Evolutionary conservation across 2,888 invertebrate genomes (phyloP), one percentile per base, ranked within the genome.

Genomic region (Mylabris sibirica): DNA sequence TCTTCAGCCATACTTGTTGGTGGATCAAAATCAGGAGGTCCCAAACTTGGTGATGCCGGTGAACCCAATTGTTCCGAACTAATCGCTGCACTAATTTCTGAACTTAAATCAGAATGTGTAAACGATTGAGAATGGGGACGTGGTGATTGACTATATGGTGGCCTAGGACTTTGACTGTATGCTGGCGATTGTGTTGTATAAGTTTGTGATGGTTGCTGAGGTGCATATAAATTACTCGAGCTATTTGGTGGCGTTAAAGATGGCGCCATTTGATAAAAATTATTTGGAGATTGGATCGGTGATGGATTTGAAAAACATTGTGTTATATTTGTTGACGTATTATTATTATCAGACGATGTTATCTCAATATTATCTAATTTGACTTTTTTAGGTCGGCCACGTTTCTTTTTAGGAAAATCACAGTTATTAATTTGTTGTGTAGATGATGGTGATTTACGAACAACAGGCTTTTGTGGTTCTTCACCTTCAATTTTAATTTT

Each of bases 341-440:
- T 84, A 71, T 82, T 82, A 70, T 82, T 81, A 30, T 57, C 57
- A 49, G 87, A 71, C 63, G 78, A 74, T 63, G 78, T 76, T 64
- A 78, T 87, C 81, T 89, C 89, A 75, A 87, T 87, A 75, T 89
- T 90, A 80, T 90, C 90, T 62, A 90, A 88, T 72, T 93, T 89
- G 20, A 94, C 91, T 86, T 96, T 96, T 86, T 96, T 96, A 71
- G 96, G 95, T 71, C 95, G 88, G 22, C 96, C 95, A 30, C 96
- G 86, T 82, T 96, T 95, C 85, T 96, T 96, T 86, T 95, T 95
- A 72, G 93, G 92, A 72, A 92, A 90, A 81, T 89, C 89, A 72
- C 86, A 87, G 79, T 86, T 87, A n/a, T n/a, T n/a, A 63, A 83
- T 80, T 75, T 78, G 79, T 73, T 79, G 80, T 70, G 81, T 78